These are phyloP conservation scores for Malurus melanocephalus DNA, from an alignment of 2,113 vertebrate species.

Conservation along the genomic window DNA sequence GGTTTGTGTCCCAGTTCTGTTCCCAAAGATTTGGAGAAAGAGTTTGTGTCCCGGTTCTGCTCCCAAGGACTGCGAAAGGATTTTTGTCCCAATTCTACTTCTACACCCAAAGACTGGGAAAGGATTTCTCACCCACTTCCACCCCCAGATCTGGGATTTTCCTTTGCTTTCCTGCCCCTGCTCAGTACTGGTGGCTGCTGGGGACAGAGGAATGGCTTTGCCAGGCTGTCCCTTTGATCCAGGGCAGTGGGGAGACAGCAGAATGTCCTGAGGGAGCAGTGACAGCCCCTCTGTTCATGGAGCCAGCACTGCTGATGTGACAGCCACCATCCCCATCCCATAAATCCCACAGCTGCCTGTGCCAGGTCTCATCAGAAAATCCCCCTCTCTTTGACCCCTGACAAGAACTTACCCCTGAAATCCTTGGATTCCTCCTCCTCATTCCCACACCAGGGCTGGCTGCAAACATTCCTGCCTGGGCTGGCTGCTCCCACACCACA, in stretches of 20 bases:
- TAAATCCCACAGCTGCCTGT: rapidly evolving
- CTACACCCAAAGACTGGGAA: not conserved
- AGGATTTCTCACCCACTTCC: not conserved
- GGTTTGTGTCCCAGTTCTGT: rapidly evolving
- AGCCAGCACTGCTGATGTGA: rapidly evolving
- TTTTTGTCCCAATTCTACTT: not conserved
- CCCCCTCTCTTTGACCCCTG: not conserved
- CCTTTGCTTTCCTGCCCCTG: not conserved
- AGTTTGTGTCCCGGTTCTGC: not conserved
- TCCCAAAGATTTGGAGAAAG: too few relatives aligned
- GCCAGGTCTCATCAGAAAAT: not conserved
- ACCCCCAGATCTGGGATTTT: rapidly evolving
- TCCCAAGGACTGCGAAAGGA: not conserved
- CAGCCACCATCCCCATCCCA: not conserved
- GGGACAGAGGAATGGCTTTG: not conserved
- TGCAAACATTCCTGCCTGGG: slow-evolving; percentile 4
- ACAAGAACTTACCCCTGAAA: not conserved
- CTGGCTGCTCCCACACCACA: not conserved
- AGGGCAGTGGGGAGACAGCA: rapidly evolving
- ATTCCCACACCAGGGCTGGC: not conserved
- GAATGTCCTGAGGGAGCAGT: not conserved
- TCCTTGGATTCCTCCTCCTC: not conserved
- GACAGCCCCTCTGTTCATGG: not conserved
- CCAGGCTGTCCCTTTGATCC: not conserved
- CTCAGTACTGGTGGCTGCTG: rapidly evolving